phyloP scores from a whole-genome alignment of 2,888 invertebrate species.

The Drosophila barbarae region DNA sequence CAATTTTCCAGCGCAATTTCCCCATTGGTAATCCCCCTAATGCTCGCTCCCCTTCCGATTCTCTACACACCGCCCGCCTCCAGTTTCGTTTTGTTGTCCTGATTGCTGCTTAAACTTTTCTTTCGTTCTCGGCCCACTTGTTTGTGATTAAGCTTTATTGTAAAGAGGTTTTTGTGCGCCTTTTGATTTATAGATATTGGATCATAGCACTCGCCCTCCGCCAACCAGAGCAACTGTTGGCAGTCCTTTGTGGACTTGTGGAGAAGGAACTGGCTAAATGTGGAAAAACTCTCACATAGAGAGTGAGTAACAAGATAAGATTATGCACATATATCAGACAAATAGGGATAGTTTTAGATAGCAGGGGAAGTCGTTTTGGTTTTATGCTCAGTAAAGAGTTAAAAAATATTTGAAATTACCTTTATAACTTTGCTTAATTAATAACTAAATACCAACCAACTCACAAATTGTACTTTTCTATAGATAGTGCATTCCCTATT shows the following conservation, averaged over 20 bases:
- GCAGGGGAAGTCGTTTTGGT: neutral
- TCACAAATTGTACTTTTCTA: neutral
- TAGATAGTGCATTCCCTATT: conserved; percentile 1
- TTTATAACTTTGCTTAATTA: neutral
- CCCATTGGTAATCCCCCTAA: conserved; percentile 31
- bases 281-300: too few species aligned
- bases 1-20: conserved; percentile 47
- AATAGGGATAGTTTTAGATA: neutral
- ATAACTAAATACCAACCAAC: neutral
- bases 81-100: conserved; percentile 42
- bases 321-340: neutral
- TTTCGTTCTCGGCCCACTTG: conserved; percentile 29
- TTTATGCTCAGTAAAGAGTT: neutral
- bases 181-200: conserved; percentile 68
- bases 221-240: neutral
- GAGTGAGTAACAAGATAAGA: neutral
- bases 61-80: conserved; percentile 1
- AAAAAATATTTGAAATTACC: neutral
- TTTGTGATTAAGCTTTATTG: conserved; percentile 53
- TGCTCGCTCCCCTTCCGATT: neutral
- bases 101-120: conserved; percentile 55
- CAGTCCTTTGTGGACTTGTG: conserved; percentile 8
- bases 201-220: conserved; percentile 29
- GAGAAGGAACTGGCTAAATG: neutral
- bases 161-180: conserved; percentile 51